A percentile compares a stretch with the other conserved stretches of the same genome.
phyloP scores from a whole-genome alignment of 1,140 invertebrate species.

The Acyrthosiphon pisum region DNA sequence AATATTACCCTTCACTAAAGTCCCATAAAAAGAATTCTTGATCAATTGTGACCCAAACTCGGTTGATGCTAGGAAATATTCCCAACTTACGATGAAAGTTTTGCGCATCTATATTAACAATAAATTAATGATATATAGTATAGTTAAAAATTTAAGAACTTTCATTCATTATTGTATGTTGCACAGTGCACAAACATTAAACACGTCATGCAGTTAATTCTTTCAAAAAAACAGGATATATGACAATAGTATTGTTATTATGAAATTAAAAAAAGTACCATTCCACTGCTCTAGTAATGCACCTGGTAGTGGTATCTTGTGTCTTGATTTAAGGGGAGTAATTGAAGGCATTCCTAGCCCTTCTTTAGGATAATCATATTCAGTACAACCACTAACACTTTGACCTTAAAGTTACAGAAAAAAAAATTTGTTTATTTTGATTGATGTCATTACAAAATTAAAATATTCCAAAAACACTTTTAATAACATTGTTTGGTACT shows the following conservation, averaged over 20 bases:
- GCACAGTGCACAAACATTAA: too few relatives aligned
- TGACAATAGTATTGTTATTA: too few relatives aligned
- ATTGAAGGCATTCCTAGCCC: conserved; percentile 72
- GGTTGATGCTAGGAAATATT: conserved; percentile 91
- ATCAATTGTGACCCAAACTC: conserved; percentile 97
- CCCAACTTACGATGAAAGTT: conserved; percentile 95
- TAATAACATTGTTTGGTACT: conserved; percentile 60
- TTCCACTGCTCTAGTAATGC: conserved; percentile 94
- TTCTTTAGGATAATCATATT: conserved; percentile 86
- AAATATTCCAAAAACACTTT: not conserved
- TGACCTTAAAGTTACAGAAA: not conserved
- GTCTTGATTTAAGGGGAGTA: conserved; percentile 80
- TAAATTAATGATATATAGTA: not conserved
- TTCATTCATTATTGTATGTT: not conserved
- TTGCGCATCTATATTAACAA: conserved; percentile 73
- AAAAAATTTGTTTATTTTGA: not conserved
- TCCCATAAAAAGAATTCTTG: conserved; percentile 98
- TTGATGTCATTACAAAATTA: not conserved
- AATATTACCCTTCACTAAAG: conserved; percentile 80
- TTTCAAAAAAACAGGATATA: not conserved
- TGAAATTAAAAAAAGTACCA: conserved; percentile 81
- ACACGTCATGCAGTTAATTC: too few relatives aligned
- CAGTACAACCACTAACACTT: conserved; percentile 85
- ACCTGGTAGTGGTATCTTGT: conserved; percentile 85
- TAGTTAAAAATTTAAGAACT: not conserved